Base-by-base conservation (phyloP, 1,140 invertebrate genomes). In the Platorchestia sp. region DNA sequence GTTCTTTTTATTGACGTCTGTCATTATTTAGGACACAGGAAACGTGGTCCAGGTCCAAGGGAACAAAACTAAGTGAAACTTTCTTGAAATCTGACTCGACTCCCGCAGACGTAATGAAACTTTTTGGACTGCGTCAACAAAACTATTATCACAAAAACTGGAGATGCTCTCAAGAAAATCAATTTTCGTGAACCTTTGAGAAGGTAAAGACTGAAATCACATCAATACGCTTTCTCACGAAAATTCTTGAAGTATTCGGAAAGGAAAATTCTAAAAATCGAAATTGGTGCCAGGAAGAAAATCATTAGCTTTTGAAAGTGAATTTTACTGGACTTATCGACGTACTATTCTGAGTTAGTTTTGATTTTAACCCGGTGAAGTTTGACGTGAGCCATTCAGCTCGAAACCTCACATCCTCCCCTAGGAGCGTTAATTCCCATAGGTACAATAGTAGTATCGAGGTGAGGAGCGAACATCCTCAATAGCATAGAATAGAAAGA, bases 21-120 rank as follows among this genome's bases (percentile, higher is more conserved):
- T 93, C 91, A 93, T 45, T 93, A 93, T 93, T 93, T 93, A 93
- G 45, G 91, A 47, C 91, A 47, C 19, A 93, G 91, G 45, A 93
- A 93, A 44, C 87, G 87, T 42, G 10, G n/a, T 89, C 42, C 87
- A 89, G 87, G 87, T 89, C 87, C 87, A 89, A 89, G 41, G n/a
- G 87, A 89, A 89, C 87, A 89, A 43, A 89, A 89, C 42, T 89
- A 89, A 44, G 41, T 36, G 87, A 89, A 89, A 89, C 41, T 89
- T 89, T 89, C 87, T 89, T 75, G 59, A 75, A 75, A 75, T 75
- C 59, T 75, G 59, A 75, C 59, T 75, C 59, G 59, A 10, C 59
- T 75, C 27, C 1, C 59, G 59, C 59, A 75, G 59, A 10, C 59
- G 59, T 75, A 75, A 75, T 75, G 59, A 75, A 75, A 75, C 27